phyloP scores from a whole-genome alignment of 1,140 invertebrate genomes.

The Ylistrum balloti region DNA sequence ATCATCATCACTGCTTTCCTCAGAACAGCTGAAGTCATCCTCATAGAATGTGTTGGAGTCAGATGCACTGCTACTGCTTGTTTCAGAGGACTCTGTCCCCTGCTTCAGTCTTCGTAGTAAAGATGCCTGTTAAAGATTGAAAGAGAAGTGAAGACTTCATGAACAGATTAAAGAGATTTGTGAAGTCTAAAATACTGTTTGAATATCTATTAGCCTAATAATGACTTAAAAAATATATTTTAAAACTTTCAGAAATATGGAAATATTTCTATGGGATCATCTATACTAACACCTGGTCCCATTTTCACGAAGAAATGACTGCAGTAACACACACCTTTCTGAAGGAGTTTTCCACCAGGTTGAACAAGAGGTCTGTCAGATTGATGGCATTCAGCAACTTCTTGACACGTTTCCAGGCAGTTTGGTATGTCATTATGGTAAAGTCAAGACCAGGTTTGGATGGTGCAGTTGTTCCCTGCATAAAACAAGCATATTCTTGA shows the following conservation, averaged over 20 bases:
- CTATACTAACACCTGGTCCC: no score
- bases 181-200: no score
- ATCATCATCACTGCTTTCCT: constrained; percentile 93
- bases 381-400: constrained; percentile 87
- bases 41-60: constrained; percentile 97
- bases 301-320: not conserved
- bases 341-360: constrained; percentile 93
- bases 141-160: no score
- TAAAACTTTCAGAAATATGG: no score
- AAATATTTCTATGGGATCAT: no score
- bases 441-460: constrained; percentile 64
- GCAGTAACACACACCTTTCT: constrained; percentile 86
- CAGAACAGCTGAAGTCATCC: constrained; percentile 93
- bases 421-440: constrained; percentile 67
- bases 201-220: no score
- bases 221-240: no score
- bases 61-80: constrained; percentile 87
- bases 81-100: constrained; percentile 76
- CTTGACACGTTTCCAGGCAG: constrained; percentile 87
- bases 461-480: constrained; percentile 40
- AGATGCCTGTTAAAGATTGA: constrained; percentile 75
- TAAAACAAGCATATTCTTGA: not conserved
- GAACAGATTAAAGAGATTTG: no score
- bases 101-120: constrained; percentile 74
- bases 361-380: constrained; percentile 91